Evolutionary conservation across 2,113 vertebrate species (phyloP).

Genomic region (Chaenocephalus aceratus): DNA sequence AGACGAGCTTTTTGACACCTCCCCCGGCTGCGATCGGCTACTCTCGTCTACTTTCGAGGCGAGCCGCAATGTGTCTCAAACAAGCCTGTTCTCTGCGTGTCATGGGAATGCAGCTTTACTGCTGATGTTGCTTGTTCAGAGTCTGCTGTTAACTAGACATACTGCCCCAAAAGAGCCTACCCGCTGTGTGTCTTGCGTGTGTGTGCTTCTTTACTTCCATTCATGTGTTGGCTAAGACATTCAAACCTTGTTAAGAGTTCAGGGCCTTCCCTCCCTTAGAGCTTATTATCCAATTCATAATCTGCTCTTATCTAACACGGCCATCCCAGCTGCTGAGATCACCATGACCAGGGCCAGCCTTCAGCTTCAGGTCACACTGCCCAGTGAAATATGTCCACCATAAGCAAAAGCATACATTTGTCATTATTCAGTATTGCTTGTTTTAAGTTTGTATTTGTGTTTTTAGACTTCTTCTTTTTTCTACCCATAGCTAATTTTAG

Average conservation of each 20-base stretch:
- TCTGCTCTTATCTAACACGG: conserved; percentile 51
- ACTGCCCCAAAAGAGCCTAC: background rate
- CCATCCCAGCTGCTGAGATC: conserved; percentile 32
- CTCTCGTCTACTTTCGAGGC: too few relatives aligned
- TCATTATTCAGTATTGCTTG: background rate
- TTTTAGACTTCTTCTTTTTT: background rate
- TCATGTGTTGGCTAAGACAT: conserved; percentile 34
- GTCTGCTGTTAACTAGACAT: background rate
- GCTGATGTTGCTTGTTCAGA: background rate
- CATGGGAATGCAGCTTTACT: too few relatives aligned
- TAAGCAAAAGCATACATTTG: background rate
- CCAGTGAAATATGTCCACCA: background rate
- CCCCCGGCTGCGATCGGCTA: too few relatives aligned
- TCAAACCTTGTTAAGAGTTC: conserved; percentile 34
- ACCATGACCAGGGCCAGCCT: conserved; percentile 16
- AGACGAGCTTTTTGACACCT: too few relatives aligned
- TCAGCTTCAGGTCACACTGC: background rate
- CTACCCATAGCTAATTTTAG: conserved; percentile 34
- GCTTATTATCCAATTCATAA: conserved; percentile 47
- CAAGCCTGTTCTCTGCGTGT: too few relatives aligned
- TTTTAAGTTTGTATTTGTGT: conserved; percentile 10
- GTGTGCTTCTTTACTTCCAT: background rate
- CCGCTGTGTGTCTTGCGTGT: too few relatives aligned
- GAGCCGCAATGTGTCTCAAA: too few relatives aligned
- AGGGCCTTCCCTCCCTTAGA: conserved; percentile 7